Percentiles rank a stretch among this genome's conserved stretches.
Evolutionary conservation across 2,888 invertebrate species (phyloP).

Genomic region (Papilio protenor): DNA sequence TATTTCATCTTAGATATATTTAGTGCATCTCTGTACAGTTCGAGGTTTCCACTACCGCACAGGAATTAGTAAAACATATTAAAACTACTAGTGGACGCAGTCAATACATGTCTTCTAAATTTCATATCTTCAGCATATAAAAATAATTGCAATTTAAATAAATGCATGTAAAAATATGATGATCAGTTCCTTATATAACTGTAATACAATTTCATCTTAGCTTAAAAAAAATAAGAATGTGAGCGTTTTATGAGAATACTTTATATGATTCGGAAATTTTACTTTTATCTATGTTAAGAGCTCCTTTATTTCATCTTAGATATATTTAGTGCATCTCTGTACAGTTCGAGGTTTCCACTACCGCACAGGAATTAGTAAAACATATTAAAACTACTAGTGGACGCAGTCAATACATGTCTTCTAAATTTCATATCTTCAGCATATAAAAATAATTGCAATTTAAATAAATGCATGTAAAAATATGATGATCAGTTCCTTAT

Average conservation of each 20-base stretch:
- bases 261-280: conserved; percentile 48
- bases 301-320: conserved; percentile 90
- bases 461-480: conserved; percentile 83
- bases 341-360: conserved; percentile 29
- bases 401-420: conserved; percentile 70
- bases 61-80: conserved; percentile 58
- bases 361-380: conserved; percentile 52
- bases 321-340: conserved; percentile 41
- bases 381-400: conserved; percentile 69
- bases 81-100: conserved; percentile 73
- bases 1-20: conserved; percentile 88
- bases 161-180: conserved; percentile 82
- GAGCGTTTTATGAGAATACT: conserved; percentile 57
- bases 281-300: conserved; percentile 78
- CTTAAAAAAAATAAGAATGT: conserved; percentile 66
- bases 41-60: conserved; percentile 27
- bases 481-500: conserved; percentile 64
- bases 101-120: conserved; percentile 65
- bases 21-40: conserved; percentile 40
- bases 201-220: conserved; percentile 65
- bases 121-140: conserved; percentile 75
- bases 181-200: conserved; percentile 60
- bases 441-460: conserved; percentile 80
- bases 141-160: conserved; percentile 81
- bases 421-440: conserved; percentile 69